Evolutionary conservation across 2,888 invertebrate species (phyloP), one percentile per base, ranked within the genome.

Genomic region (Blomia tropicalis): DNA sequence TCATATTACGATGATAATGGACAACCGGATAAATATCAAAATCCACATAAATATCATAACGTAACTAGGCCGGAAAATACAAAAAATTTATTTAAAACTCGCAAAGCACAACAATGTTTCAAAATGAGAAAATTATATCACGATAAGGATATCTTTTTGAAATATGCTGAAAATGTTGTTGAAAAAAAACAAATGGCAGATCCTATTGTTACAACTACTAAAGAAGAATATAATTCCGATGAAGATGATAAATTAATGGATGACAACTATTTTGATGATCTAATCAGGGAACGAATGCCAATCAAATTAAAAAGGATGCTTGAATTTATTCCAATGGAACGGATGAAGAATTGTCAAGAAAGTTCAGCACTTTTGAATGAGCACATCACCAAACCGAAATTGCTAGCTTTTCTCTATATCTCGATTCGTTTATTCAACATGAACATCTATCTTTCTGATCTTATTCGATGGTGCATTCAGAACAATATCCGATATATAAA

Each of bases 391-490:
- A 62, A 63, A 27, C 44, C 32, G 2, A 64, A 62, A 59, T 60
- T 61, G 4, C 41, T 64, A 22, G 30, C 58, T 17, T 47, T 64
- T 23, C 27, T 64, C n/a, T 32, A 56, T 36, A 23, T 64, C 2
- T 32, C 51, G 17, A 17, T 56, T 23, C 58, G 64, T 19, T 44
- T 64, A 7, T 11, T 51, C 4, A 58, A 31, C 43, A 36, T 19
- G 4, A 58, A 64, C 30, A 53, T 62, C 32, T 62, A 58, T 51
- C 17, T 32, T 2, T 44, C 56, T 47, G 64, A 64, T 62, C 36
- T 64, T 30, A 58, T 64, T 32, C 64, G 60, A 27, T 64, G 64
- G 64, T 51, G 41, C 23, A 14, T 7, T 2, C n/a, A 54, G n/a
- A 51, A 58, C 3, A 54, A 58, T 27, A 30, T 64, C 7, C 61